Percentiles rank a stretch among this genome's conserved stretches.
These are phyloP conservation scores for Scarus forsteni DNA, from an alignment of 2,797 vertebrate genomes.

Conservation along the genomic window DNA sequence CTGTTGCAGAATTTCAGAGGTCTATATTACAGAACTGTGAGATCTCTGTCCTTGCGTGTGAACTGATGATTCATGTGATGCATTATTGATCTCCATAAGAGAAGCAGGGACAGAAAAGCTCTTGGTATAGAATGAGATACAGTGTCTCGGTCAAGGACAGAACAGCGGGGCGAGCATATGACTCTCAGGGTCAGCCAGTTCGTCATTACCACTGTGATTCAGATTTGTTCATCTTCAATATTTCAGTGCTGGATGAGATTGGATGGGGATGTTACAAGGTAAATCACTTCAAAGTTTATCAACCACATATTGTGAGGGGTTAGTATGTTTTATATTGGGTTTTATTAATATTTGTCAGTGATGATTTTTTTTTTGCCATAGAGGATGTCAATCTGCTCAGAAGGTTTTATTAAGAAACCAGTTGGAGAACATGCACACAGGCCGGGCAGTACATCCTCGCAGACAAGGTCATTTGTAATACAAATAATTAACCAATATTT, in stretches of 20 bases:
- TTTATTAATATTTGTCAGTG: no score
- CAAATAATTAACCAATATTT: no score
- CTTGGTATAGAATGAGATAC: slow-evolving; percentile 17
- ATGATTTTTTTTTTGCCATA: not conserved
- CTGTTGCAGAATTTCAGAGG: slow-evolving; percentile 41
- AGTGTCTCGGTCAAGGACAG: slow-evolving; percentile 58
- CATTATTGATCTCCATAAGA: slow-evolving; percentile 73
- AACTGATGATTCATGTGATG: slow-evolving; percentile 62
- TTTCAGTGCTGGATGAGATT: no score
- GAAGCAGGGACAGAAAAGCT: slow-evolving; percentile 47
- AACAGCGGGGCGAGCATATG: slow-evolving; percentile 1
- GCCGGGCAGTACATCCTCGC: no score
- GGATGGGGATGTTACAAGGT: no score
- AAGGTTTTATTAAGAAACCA: no score
- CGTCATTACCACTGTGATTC: not conserved
- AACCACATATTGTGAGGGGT: not conserved
- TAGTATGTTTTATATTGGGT: no score
- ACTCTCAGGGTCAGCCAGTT: slow-evolving; percentile 20
- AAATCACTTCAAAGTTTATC: no score
- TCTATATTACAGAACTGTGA: slow-evolving; percentile 62
- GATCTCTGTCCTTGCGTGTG: slow-evolving; percentile 60
- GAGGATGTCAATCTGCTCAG: no score
- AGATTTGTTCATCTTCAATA: not conserved
- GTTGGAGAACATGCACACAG: no score
- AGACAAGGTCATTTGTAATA: no score